A percentile compares a stretch with the other conserved stretches of the same genome.
Evolutionary conservation across 2,113 vertebrate species (phyloP).

Genomic region (Nannospalax galili): DNA sequence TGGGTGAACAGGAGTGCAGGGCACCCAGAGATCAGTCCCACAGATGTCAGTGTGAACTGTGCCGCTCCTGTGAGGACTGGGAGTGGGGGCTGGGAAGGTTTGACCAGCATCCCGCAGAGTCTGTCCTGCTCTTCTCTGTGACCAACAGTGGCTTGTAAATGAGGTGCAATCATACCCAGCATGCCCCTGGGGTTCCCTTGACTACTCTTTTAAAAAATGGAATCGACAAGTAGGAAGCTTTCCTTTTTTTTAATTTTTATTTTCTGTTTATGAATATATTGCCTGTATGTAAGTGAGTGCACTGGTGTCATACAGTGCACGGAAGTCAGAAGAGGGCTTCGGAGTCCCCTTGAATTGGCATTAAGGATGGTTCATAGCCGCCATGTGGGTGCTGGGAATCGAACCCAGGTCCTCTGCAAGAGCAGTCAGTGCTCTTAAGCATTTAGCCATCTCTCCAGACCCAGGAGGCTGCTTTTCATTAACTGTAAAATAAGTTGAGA

Average conservation of each 20-base stretch:
- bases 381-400: too few relatives aligned
- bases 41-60: not conserved
- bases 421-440: too few relatives aligned
- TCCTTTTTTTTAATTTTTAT: too few relatives aligned
- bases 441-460: not conserved
- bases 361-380: too few relatives aligned
- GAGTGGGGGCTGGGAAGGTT: too few relatives aligned
- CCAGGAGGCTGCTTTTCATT: constrained; percentile 24
- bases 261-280: too few relatives aligned
- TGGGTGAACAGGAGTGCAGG: not conserved
- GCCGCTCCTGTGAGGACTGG: not conserved
- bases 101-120: not conserved
- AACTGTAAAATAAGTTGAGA: not conserved
- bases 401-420: too few relatives aligned
- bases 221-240: too few relatives aligned
- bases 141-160: not conserved
- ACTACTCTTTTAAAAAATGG: not conserved
- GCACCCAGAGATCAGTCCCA: not conserved
- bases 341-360: too few relatives aligned
- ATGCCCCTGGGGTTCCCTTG: not conserved
- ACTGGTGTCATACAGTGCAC: too few relatives aligned
- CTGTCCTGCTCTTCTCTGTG: not conserved
- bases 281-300: too few relatives aligned
- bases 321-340: too few relatives aligned
- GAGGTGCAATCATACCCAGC: not conserved